Conservation (phyloP, 2,113 vertebrate genomes). For the Piprites chloris region DNA sequence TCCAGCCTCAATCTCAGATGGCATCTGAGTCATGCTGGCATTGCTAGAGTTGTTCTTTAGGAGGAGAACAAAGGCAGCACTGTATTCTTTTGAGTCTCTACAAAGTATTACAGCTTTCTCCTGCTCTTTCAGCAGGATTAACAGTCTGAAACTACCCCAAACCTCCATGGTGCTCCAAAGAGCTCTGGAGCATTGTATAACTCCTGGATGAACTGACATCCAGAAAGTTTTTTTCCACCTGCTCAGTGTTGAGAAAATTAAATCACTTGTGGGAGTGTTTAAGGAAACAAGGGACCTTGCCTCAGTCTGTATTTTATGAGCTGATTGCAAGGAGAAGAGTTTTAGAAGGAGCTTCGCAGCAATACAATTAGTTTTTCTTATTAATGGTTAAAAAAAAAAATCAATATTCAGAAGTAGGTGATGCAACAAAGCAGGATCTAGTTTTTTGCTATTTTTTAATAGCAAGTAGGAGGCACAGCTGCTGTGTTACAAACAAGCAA, state of each 20-base stretch:
- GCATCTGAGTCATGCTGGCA: fast-evolving
- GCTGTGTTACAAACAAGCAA: not conserved
- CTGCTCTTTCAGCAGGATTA: not conserved
- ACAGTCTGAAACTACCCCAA: not conserved
- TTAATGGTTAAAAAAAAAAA: not conserved
- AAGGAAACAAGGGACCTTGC: not conserved
- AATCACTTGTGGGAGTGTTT: not conserved
- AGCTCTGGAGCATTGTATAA: not conserved
- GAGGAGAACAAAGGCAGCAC: not conserved
- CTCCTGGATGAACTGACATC: not conserved
- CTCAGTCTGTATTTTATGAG: not conserved
- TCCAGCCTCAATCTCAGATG: not conserved
- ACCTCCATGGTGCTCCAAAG: not conserved
- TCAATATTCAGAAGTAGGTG: not conserved
- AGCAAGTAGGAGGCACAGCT: not conserved
- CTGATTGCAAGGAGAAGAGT: not conserved
- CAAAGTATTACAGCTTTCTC: not conserved
- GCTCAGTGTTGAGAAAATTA: not conserved
- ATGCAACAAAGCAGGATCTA: not conserved
- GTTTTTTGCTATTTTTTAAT: not conserved
- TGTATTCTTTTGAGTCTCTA: not conserved
- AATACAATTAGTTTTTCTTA: not conserved
- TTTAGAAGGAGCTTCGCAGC: not conserved
- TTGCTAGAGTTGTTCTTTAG: not conserved
- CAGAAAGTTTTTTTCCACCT: not conserved